phyloP scores from a whole-genome alignment of 37 sponge, comb jelly and placozoan species.

The Diacarnus erythraeanus region DNA sequence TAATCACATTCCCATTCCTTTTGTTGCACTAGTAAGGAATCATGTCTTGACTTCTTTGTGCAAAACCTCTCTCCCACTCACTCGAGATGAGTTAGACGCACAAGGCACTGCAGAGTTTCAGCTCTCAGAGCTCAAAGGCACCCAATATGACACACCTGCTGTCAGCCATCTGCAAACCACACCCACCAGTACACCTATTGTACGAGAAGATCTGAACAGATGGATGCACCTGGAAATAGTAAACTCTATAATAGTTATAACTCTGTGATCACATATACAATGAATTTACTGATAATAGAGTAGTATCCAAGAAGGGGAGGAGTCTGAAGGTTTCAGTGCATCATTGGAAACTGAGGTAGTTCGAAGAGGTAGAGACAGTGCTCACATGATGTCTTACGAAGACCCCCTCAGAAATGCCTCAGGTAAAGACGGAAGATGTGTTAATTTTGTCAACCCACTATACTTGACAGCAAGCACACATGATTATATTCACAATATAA shows the following conservation, averaged over 20 bases:
- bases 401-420: neutral
- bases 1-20: too few species aligned
- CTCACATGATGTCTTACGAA: neutral
- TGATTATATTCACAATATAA: too few species aligned
- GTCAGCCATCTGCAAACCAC: neutral
- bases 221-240: neutral
- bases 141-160: neutral
- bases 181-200: constrained; percentile 11
- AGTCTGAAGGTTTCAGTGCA: neutral
- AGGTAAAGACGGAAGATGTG: too few species aligned
- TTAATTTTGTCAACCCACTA: too few species aligned
- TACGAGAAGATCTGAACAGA: neutral
- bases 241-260: too few species aligned
- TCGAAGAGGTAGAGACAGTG: neutral
- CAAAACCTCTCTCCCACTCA: neutral
- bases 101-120: neutral
- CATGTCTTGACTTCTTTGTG: neutral
- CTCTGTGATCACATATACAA: too few species aligned
- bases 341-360: neutral
- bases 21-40: neutral
- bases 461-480: too few species aligned
- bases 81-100: neutral
- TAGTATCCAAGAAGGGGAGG: neutral
- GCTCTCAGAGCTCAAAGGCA: neutral
- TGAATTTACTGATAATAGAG: too few species aligned